Percentiles rank a stretch among this genome's conserved stretches.
Evolutionary conservation across 1,140 invertebrate species (phyloP).

Genomic region (Aradophagus sp.): DNA sequence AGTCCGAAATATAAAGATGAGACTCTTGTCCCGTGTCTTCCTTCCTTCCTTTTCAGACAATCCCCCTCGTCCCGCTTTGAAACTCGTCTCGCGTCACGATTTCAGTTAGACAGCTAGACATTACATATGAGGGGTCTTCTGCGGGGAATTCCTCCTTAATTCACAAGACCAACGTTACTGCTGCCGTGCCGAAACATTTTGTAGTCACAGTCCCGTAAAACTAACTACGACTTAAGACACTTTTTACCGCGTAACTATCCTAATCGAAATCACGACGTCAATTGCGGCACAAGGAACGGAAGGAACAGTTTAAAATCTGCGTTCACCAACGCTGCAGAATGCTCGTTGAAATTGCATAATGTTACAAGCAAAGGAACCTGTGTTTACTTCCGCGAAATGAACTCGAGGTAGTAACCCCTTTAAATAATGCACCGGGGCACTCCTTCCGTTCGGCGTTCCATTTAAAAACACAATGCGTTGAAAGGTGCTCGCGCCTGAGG

Average conservation of each 20-base stretch:
- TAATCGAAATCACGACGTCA: too few species aligned
- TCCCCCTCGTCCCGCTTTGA: conserved; percentile 61
- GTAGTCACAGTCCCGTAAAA: too few species aligned
- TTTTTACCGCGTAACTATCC: too few species aligned
- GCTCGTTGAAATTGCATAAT: conserved; percentile 6
- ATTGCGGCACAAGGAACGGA: too few species aligned
- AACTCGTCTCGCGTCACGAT: conserved; percentile 50
- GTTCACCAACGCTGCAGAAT: too few species aligned
- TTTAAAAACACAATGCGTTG: conserved; percentile 43
- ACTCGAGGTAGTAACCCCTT: conserved; percentile 19
- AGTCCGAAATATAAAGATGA: conserved; percentile 61
- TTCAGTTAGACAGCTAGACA: conserved; percentile 55
- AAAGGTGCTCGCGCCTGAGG: conserved; percentile 46
- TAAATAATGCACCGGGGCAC: conserved; percentile 13
- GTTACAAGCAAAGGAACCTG: conserved; percentile 32
- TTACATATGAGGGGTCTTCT: conserved; percentile 31
- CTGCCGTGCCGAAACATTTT: too few species aligned
- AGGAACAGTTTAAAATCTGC: too few species aligned
- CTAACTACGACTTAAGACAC: too few species aligned
- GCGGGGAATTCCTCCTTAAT: conserved; percentile 35
- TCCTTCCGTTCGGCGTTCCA: conserved; percentile 43
- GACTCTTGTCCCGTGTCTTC: conserved; percentile 70
- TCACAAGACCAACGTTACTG: too few species aligned
- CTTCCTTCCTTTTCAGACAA: conserved; percentile 64
- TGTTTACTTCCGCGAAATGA: conserved; percentile 23